A percentile compares a stretch with the other conserved stretches of the same genome.
Evolutionary conservation across 2,113 vertebrate species (phyloP).

Genomic region (Toxotes chatareus): DNA sequence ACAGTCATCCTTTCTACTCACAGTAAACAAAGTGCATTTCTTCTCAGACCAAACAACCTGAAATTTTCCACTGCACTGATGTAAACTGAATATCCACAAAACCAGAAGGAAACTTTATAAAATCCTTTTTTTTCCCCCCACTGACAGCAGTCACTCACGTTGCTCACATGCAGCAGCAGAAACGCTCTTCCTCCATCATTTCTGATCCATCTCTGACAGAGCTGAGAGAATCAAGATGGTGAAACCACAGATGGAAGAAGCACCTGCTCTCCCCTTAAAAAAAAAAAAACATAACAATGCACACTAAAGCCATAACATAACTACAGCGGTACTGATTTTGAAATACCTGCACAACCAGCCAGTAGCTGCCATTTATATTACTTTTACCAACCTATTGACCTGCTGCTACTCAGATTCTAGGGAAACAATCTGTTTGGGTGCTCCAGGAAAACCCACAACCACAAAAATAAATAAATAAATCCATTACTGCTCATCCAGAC

Average conservation of each 20-base stretch:
- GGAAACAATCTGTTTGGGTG: conserved; percentile 56
- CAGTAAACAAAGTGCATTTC: not conserved
- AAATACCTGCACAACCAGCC: conserved; percentile 28
- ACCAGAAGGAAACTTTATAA: not conserved
- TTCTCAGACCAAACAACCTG: not conserved
- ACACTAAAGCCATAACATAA: conserved; percentile 10
- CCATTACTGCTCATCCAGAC: conserved; percentile 62
- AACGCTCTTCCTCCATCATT: conserved; percentile 18
- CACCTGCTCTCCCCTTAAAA: conserved; percentile 18
- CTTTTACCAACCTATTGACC: conserved; percentile 51
- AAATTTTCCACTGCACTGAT: not conserved
- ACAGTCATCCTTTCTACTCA: not conserved
- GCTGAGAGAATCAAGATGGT: conserved; percentile 46
- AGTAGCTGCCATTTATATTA: conserved; percentile 5
- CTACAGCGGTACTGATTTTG: conserved; percentile 8
- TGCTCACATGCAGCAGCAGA: conserved; percentile 23
- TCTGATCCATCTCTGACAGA: conserved; percentile 24
- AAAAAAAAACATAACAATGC: not conserved
- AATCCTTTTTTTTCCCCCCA: too few relatives aligned
- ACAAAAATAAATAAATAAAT: conserved; percentile 6
- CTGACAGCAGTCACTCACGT: conserved; percentile 8
- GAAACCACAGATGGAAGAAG: conserved; percentile 37
- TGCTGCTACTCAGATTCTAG: conserved; percentile 46
- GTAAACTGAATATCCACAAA: conserved; percentile 2
- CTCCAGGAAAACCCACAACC: conserved; percentile 38